phyloP scores from a whole-genome alignment of 2,797 vertebrate species.

The Clarias laeviceps region DNA sequence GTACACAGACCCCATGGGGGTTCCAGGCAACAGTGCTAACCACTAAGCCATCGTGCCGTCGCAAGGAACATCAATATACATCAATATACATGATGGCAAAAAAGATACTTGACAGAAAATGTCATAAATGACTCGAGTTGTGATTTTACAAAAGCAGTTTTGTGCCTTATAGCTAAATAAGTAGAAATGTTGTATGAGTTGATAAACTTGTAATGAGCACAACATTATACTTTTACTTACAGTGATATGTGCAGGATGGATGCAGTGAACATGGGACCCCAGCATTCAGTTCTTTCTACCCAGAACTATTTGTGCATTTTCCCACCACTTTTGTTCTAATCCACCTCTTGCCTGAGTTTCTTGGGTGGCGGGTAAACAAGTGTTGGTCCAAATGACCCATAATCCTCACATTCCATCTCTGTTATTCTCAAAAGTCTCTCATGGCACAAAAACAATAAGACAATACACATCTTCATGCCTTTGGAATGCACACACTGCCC shows the following conservation, averaged over 20 bases:
- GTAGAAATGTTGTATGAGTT: constrained; percentile 2
- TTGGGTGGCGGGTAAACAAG: constrained; percentile 66
- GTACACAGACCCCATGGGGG: too few species aligned
- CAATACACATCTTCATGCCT: constrained; percentile 73
- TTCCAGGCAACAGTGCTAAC: too few species aligned
- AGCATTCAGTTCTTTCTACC: constrained; percentile 21
- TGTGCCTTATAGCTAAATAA: background rate
- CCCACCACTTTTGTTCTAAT: constrained; percentile 22
- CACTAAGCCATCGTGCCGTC: too few species aligned
- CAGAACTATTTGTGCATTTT: constrained; percentile 17
- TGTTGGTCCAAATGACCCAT: constrained; percentile 65
- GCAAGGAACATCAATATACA: background rate
- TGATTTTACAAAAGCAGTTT: background rate
- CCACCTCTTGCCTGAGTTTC: constrained; percentile 31
- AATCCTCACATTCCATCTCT: constrained; percentile 66
- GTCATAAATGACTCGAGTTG: background rate
- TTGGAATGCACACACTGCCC: constrained; percentile 68
- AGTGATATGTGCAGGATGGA: background rate
- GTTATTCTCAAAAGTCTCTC: constrained; percentile 69
- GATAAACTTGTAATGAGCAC: background rate
- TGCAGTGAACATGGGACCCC: constrained; percentile 10
- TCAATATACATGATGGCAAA: constrained; percentile 1
- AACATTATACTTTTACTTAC: background rate
- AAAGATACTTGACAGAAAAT: constrained; percentile 9
- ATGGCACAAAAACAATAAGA: constrained; percentile 74